A percentile compares a stretch with the other conserved stretches of the same genome.
Conservation (phyloP, 2,113 vertebrate genomes). For the Mellivora capensis region DNA sequence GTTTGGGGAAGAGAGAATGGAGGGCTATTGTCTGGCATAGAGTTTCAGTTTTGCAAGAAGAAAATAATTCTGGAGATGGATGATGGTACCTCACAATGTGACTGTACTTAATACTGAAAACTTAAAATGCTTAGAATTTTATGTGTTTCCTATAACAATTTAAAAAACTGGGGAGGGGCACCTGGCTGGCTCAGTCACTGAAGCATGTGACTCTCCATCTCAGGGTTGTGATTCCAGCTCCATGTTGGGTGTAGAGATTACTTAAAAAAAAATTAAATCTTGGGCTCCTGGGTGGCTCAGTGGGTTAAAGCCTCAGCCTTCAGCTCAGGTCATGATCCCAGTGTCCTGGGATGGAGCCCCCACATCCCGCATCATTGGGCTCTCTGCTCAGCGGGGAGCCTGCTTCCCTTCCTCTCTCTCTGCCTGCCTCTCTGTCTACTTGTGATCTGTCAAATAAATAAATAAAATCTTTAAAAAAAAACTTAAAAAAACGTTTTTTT, state of each 20-base stretch:
- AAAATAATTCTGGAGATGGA: not conserved
- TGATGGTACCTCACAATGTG: not conserved
- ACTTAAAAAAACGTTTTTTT: not conserved
- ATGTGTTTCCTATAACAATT: not conserved
- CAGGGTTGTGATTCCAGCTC: not conserved
- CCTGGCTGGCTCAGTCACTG: not conserved
- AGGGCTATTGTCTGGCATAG: not conserved
- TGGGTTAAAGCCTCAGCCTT: no score
- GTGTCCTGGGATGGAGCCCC: no score
- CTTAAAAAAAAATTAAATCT: not conserved
- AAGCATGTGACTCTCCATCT: not conserved
- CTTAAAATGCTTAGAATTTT: not conserved
- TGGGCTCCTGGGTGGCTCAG: no score
- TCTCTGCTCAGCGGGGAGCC: no score
- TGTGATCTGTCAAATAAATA: no score
- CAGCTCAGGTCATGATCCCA: no score
- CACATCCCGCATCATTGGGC: rapidly evolving
- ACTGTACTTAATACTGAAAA: not conserved
- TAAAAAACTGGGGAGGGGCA: not conserved
- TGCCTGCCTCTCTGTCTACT: no score
- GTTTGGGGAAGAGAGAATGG: not conserved
- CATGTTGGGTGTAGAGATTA: not conserved
- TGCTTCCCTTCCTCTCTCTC: no score
- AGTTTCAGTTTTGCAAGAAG: not conserved
- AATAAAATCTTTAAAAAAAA: not conserved